These are phyloP conservation scores for Anser cygnoides DNA, from an alignment of 2,113 vertebrate genomes.

Conservation along the genomic window DNA sequence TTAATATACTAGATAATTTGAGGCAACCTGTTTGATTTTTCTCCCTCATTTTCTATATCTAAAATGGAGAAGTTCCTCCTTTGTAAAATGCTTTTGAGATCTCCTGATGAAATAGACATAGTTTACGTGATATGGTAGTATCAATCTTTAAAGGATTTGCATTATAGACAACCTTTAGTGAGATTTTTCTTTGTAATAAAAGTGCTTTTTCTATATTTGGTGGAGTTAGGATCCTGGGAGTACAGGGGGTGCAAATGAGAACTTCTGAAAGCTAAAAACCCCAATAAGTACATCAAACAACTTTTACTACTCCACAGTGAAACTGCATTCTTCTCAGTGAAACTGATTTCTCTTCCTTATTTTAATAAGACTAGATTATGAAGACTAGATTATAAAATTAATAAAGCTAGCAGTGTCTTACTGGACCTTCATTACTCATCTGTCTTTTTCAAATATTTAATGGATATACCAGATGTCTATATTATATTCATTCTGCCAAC, in stretches of 20 bases:
- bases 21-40: neutral
- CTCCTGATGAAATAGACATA: neutral
- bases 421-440: neutral
- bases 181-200: neutral
- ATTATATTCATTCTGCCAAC: neutral
- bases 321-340: neutral
- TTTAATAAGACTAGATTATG: neutral
- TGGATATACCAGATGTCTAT: neutral
- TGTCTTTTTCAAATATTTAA: neutral
- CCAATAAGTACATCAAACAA: accelerated
- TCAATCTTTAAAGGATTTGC: neutral
- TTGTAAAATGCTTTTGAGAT: neutral
- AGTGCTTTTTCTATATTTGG: neutral
- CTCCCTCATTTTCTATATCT: neutral
- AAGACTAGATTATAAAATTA: neutral
- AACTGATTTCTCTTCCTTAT: neutral
- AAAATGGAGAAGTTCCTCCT: neutral
- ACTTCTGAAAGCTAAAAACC: neutral
- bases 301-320: neutral
- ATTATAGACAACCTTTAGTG: neutral
- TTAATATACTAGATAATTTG: neutral
- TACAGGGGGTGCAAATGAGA: neutral
- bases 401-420: neutral
- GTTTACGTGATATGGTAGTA: neutral
- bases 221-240: neutral